Base-by-base conservation (phyloP, 2,888 invertebrate species). In the Oxystoma pomonae region DNA sequence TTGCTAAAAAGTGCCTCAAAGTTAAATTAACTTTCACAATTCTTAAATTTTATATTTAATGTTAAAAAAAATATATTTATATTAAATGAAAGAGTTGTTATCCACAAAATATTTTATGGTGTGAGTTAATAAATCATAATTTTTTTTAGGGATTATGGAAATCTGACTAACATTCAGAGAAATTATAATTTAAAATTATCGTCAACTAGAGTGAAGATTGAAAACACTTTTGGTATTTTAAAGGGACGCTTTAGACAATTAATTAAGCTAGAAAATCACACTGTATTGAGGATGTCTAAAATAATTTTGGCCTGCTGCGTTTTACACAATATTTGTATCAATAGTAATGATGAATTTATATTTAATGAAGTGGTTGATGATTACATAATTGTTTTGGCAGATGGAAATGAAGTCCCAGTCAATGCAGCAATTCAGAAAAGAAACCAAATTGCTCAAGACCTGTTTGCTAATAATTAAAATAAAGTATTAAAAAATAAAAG, bases 191-290 rank as follows among this genome's bases (percentile, higher is more conserved):
- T 67, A 57, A 73, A 66, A 21, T 70, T 75, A 57, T 67, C 62
- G 56, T 63, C 65, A 57, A 71, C 72, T 3, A 57, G 75, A 55
- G 72, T 75, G 1, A 64, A 68, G 59, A 75, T 77, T 19, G 75
- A 75, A 70, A 75, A 76, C 63, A 58, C 73, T 12, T 76, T 77
- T 65, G 74, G 72, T 19, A 51, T 73, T 16, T 60, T 74, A 18
- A 75, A 74, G 67, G 55, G 57, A 21, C 63, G 72, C 17, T 74
- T 72, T 53, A 58, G 69, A 16, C 69, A 71, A 64, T 53, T 71
- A 18, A 20, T 59, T 5, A 16, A 59, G 18, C 52, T 66, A 55
- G 62, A 64, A 16, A 35, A 67, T 52, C 63, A 61, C 60, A 52
- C 56, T 16, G 69, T 70, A n/a, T 17, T 59, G 19, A 68, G 61